Evolutionary conservation across 2,797 vertebrate species (phyloP).

Genomic region (Siniperca scherzeri): DNA sequence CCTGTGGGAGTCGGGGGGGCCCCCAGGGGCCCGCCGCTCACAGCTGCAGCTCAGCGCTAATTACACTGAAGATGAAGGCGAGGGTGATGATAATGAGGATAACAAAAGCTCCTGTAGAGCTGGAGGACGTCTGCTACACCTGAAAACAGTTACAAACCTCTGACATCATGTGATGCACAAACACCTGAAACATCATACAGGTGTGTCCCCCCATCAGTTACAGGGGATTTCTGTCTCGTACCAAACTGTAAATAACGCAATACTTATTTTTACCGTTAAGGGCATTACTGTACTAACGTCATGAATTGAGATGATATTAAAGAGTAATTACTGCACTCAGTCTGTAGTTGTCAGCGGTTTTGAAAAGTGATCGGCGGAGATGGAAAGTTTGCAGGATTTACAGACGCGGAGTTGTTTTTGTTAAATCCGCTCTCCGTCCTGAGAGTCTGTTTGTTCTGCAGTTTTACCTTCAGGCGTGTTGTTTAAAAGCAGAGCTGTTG

Average conservation of each 20-base stretch:
- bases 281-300: background rate
- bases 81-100: conserved; percentile 34
- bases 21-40: background rate
- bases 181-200: background rate
- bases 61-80: conserved; percentile 33
- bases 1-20: conserved; percentile 11
- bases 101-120: conserved; percentile 45
- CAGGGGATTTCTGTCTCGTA: too few species aligned
- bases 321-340: too few species aligned
- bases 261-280: background rate
- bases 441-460: conserved; percentile 21
- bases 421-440: background rate
- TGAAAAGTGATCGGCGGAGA: too few species aligned
- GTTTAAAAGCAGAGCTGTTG: background rate
- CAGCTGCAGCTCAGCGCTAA: conserved; percentile 58
- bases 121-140: background rate
- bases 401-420: background rate
- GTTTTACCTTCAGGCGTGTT: conserved; percentile 41
- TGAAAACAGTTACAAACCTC: background rate
- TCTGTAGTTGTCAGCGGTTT: too few species aligned
- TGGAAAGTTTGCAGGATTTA: background rate
- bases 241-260: background rate
- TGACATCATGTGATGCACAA: background rate
- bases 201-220: background rate
- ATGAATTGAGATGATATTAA: background rate